These are phyloP conservation scores for Allophyes oxyacanthae DNA, from an alignment of 2,888 invertebrate genomes.

Conservation along the genomic window DNA sequence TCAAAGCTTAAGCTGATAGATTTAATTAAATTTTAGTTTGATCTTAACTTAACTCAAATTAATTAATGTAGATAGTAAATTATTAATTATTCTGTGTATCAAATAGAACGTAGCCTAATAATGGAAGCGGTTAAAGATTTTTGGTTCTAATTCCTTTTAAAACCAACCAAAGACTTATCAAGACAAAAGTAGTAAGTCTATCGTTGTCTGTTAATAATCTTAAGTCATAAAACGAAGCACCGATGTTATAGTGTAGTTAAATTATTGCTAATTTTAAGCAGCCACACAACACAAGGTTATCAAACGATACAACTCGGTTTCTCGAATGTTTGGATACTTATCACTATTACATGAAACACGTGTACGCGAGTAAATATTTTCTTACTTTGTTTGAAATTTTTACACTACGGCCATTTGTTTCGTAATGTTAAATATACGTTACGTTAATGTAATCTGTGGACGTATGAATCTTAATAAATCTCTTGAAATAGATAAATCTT, in stretches of 20 bases:
- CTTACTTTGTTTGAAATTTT: conserved; percentile 42
- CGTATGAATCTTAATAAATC: conserved; percentile 21
- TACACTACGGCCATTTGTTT: conserved; percentile 40
- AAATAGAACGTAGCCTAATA: too few species aligned
- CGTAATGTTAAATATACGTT: conserved; percentile 37
- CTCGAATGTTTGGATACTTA: conserved; percentile 50
- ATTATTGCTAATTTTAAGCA: conserved; percentile 43
- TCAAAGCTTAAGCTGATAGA: too few species aligned
- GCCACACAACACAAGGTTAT: conserved; percentile 50
- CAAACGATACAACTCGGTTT: conserved; percentile 36
- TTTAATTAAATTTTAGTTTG: too few species aligned
- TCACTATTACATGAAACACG: conserved; percentile 54
- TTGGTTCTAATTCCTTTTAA: too few species aligned
- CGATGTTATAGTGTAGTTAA: conserved; percentile 19
- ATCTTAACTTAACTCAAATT: too few species aligned
- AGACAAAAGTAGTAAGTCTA: too few species aligned
- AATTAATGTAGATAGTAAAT: too few species aligned
- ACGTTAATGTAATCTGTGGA: conserved; percentile 39
- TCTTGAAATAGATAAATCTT: conserved; percentile 27
- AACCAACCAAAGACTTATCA: too few species aligned
- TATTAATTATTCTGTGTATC: too few species aligned
- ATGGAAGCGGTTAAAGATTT: too few species aligned
- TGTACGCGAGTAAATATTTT: conserved; percentile 52
- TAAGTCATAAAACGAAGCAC: conserved; percentile 13
- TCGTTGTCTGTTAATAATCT: background rate